phyloP scores from a whole-genome alignment of 2,888 invertebrate genomes.

The Catonia carolina region DNA sequence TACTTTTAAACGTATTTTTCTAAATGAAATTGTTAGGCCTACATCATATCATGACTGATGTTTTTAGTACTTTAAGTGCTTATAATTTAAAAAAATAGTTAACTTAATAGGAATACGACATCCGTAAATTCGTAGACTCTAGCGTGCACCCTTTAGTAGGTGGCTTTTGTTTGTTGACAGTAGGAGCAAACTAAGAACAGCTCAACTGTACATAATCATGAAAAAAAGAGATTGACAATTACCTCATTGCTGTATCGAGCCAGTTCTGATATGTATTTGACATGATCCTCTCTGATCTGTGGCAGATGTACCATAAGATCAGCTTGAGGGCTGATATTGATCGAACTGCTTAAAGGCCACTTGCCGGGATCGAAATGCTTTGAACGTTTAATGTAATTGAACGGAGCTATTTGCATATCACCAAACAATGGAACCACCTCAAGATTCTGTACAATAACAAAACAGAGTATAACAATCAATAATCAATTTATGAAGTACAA shows the following conservation, averaged over 20 bases:
- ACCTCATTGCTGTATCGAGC: conserved; percentile 83
- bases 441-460: conserved; percentile 66
- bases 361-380: conserved; percentile 87
- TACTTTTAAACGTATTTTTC: no score
- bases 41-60: no score
- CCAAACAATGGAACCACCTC: conserved; percentile 96
- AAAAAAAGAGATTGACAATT: no score
- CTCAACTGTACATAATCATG: no score
- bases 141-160: no score
- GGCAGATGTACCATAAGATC: conserved; percentile 93
- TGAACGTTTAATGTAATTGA: conserved; percentile 91
- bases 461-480: conserved; percentile 18
- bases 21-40: no score
- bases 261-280: conserved; percentile 92
- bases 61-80: no score
- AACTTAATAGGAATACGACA: no score
- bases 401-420: conserved; percentile 99
- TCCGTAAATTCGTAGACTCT: no score
- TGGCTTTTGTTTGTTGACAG: no score
- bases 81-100: no score
- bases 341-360: conserved; percentile 84
- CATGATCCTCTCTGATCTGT: conserved; percentile 92
- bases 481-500: not conserved
- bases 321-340: conserved; percentile 79
- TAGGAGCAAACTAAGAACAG: no score